Conservation (phyloP, 2,888 invertebrate species). For the Schrankia costaestrigalis region DNA sequence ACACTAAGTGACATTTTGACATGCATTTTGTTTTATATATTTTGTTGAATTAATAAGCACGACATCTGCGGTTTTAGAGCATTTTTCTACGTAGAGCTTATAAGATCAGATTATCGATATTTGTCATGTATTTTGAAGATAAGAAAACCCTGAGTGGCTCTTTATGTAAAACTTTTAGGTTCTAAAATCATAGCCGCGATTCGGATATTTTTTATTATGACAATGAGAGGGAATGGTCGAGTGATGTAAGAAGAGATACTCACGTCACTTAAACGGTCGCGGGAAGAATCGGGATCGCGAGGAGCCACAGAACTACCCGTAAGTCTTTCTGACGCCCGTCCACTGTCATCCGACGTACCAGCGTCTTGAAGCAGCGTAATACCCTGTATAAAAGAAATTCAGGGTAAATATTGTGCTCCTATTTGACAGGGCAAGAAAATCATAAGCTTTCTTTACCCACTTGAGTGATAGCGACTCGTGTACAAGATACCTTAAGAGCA, state of each 20-base stretch:
- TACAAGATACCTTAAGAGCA: conserved; percentile 57
- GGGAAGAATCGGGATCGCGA: conserved; percentile 89
- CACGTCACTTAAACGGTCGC: conserved; percentile 93
- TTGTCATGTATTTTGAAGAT: no score
- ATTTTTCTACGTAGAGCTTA: no score
- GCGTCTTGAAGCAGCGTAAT: conserved; percentile 88
- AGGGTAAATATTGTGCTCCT: conserved; percentile 32
- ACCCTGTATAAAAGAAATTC: conserved; percentile 80
- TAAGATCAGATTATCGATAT: no score
- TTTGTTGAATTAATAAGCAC: conserved; percentile 19
- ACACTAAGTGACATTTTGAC: conserved; percentile 47
- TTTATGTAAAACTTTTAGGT: no score
- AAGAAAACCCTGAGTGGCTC: no score
- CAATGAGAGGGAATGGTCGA: conserved; percentile 19
- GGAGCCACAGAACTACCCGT: conserved; percentile 88
- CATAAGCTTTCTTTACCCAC: conserved; percentile 33
- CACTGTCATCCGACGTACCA: conserved; percentile 92
- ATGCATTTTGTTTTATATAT: conserved; percentile 36
- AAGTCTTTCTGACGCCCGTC: conserved; percentile 89
- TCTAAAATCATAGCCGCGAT: no score
- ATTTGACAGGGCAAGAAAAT: conserved; percentile 27
- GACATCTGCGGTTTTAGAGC: no score
- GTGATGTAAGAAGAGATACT: conserved; percentile 64
- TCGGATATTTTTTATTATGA: no score
- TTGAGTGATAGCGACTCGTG: conserved; percentile 44